These are phyloP conservation scores for Odontothrips loti DNA, from an alignment of 2,888 invertebrate genomes.

Conservation along the genomic window DNA sequence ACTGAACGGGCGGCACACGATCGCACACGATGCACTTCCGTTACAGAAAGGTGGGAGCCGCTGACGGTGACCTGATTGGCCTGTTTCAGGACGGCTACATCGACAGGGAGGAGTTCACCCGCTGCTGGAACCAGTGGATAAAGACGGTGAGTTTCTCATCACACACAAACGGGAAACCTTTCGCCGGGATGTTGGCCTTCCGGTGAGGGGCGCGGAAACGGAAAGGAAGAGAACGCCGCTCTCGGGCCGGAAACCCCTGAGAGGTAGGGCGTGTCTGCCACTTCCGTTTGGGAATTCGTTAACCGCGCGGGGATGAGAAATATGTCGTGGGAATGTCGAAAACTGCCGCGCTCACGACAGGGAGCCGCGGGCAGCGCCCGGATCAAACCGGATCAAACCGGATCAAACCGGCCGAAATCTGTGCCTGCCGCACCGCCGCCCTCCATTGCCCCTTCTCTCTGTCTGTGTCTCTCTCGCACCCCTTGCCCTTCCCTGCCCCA, in stretches of 20 bases:
- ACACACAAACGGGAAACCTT: not conserved
- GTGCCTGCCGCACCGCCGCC: not conserved
- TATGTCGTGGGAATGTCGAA: no score
- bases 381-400: not conserved
- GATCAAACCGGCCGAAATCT: not conserved
- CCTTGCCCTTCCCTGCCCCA: not conserved
- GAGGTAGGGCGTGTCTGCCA: no score
- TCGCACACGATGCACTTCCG: no score
- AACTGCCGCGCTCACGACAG: no score
- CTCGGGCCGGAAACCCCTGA: no score
- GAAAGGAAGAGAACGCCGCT: no score
- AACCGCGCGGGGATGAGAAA: no score
- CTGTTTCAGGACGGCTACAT: slow-evolving; percentile 60
- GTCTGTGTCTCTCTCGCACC: not conserved
- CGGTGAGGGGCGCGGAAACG: no score
- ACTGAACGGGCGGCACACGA: no score
- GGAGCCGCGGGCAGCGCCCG: not conserved
- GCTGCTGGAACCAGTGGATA: slow-evolving; percentile 89
- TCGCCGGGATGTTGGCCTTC: not conserved
- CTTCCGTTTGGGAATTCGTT: no score
- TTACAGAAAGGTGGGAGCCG: no score
- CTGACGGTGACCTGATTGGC: no score
- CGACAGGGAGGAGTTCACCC: slow-evolving; percentile 74
- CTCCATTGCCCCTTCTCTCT: not conserved
- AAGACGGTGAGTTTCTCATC: slow-evolving; percentile 62